Conservation (phyloP, 2,113 vertebrate species). For the Cyprinodon tularosa region DNA sequence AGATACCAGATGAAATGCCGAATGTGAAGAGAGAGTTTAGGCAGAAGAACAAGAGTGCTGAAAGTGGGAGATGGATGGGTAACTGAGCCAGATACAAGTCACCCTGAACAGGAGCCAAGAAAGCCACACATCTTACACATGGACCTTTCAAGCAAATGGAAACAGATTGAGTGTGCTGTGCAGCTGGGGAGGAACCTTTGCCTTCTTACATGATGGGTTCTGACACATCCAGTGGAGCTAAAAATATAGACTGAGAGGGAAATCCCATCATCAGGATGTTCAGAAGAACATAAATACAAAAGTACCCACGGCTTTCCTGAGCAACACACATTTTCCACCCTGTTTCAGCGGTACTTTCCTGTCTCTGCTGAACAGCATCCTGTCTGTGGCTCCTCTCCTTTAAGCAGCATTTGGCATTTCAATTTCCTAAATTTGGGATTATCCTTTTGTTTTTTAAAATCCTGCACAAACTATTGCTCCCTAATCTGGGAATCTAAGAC, state of each 20-base stretch:
- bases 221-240: slow-evolving; percentile 33
- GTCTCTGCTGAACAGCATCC: slow-evolving; percentile 44
- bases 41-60: not conserved
- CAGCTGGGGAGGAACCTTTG: not conserved
- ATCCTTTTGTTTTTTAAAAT: not conserved
- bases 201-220: not conserved
- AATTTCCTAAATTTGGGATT: slow-evolving; percentile 1
- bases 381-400: slow-evolving; percentile 44
- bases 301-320: slow-evolving; percentile 71
- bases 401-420: slow-evolving; percentile 3
- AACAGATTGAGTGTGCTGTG: not conserved
- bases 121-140: slow-evolving; percentile 4
- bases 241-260: slow-evolving; percentile 64
- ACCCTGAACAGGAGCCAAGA: slow-evolving; percentile 12
- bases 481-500: slow-evolving; percentile 21
- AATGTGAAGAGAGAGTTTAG: not conserved
- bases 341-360: slow-evolving; percentile 70
- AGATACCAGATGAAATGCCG: not conserved
- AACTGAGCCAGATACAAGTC: slow-evolving; percentile 10
- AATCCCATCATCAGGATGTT: slow-evolving; percentile 54
- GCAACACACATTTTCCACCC: slow-evolving; percentile 26
- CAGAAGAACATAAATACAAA: slow-evolving; percentile 28
- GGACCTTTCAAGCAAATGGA: slow-evolving; percentile 2
- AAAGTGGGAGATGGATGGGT: not conserved
- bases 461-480: not conserved